phyloP scores from a whole-genome alignment of 2,113 vertebrate genomes.

The Oncorhynchus mykiss region DNA sequence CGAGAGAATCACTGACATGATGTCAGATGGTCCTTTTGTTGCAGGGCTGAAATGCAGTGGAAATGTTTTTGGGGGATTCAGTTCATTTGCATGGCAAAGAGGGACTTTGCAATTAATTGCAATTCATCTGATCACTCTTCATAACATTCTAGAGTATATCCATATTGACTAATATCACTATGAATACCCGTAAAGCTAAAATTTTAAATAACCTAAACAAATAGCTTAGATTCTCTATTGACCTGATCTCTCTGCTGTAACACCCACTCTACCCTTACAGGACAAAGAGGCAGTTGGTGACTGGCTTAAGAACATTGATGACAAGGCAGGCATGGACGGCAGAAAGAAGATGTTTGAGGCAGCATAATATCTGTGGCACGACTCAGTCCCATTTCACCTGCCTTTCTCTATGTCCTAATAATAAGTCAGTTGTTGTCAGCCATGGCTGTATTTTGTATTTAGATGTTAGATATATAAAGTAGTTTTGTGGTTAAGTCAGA shows the following conservation, averaged over 20 bases:
- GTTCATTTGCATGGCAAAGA: too few relatives aligned
- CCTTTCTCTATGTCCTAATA: background rate
- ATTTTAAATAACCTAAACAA: too few relatives aligned
- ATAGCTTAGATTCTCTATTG: too few relatives aligned
- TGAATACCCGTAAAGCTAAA: too few relatives aligned
- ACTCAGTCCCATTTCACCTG: background rate
- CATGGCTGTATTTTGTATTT: background rate
- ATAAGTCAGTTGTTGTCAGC: background rate
- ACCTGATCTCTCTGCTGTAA: background rate
- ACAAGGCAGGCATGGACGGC: constrained; percentile 83
- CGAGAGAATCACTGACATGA: too few relatives aligned
- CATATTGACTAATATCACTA: too few relatives aligned
- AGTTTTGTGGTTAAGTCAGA: background rate
- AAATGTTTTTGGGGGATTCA: too few relatives aligned
- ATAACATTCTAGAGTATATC: too few relatives aligned
- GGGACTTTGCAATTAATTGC: too few relatives aligned
- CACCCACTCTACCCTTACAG: constrained; percentile 23
- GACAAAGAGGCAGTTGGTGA: constrained; percentile 74
- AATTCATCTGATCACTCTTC: too few relatives aligned
- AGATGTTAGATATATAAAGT: background rate
- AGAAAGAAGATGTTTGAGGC: constrained; percentile 89
- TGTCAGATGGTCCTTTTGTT: too few relatives aligned
- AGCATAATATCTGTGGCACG: constrained; percentile 20
- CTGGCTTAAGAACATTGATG: constrained; percentile 87
- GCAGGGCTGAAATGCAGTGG: too few relatives aligned